phyloP scores from a whole-genome alignment of 2,113 vertebrate genomes.

The Tiliqua scincoides region DNA sequence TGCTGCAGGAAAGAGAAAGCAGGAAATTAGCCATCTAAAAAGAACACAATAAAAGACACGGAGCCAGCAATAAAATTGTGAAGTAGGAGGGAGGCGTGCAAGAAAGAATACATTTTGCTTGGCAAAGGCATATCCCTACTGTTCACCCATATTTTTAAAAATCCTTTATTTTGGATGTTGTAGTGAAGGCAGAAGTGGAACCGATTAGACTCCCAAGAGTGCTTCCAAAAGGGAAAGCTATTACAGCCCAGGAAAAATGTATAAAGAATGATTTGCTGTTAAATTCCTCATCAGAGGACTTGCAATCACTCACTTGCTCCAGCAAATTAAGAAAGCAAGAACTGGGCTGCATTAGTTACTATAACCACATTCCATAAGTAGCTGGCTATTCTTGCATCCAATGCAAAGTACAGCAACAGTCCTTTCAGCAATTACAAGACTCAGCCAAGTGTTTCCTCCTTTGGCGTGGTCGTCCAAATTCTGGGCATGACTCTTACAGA shows the following conservation, averaged over 20 bases:
- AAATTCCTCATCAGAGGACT: too few species aligned
- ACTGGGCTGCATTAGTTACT: neutral
- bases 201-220: neutral
- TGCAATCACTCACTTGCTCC: too few species aligned
- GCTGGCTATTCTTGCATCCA: neutral
- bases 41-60: neutral
- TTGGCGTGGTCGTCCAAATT: neutral
- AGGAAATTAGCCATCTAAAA: neutral
- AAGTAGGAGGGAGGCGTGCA: neutral
- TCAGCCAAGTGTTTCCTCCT: too few species aligned
- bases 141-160: neutral
- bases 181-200: neutral
- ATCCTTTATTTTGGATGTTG: neutral
- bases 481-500: neutral
- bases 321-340: neutral
- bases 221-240: neutral
- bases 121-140: neutral
- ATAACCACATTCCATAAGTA: neutral
- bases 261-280: neutral
- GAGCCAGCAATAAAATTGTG: neutral
- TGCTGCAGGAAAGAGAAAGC: neutral
- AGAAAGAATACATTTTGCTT: neutral
- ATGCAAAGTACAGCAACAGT: too few species aligned
- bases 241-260: neutral
- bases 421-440: neutral